Base-by-base conservation (phyloP, 2,888 invertebrate genomes). In the Sphinx pinastri region DNA sequence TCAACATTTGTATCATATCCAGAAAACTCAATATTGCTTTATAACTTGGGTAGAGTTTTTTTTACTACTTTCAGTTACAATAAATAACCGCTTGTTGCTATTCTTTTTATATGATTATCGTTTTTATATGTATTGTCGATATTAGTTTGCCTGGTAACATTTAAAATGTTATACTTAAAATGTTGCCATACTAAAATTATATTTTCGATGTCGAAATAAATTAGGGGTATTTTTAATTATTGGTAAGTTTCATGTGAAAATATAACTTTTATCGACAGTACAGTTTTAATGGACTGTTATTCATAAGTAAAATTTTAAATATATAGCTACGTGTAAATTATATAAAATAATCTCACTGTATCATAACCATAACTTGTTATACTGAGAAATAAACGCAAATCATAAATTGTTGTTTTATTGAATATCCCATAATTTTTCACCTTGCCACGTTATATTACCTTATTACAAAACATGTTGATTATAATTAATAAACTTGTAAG, bases 351-450 rank as follows among this genome's bases (percentile, higher is more conserved):
- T 69, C 82, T 84, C 80, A 80, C 75, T 85, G 84, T 86, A 82
- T 76, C 71, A 79, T 83, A 83, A 72, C 69, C 73, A 71, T 76
- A 75, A 70, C 11, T 51, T 52, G 60, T 63, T 77, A 83, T 78
- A 75, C 79, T 84, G 84, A 83, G 79, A 79, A 87, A 83, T 87
- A 87, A 83, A 80, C 78, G 79, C 72, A 70, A 80, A 79, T 80
- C 72, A 71, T 68, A 73, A 76, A 49, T 14, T 67, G 13, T 49
- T 68, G 69, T 77, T 72, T 73, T 63, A 71, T 71, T 72, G 70
- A 59, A 67, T 66, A 38, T 38, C 8, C 38, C 38, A 38, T 5
- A 38, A 3, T 7, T 72, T 57, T n/a, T 55, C 70, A 76, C 72
- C 71, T n/a, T 12, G 19, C 31, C 25, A 25, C 25, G 1, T 25